These are phyloP conservation scores for Sander lucioperca DNA, from an alignment of 2,113 vertebrate genomes.

Conservation along the genomic window DNA sequence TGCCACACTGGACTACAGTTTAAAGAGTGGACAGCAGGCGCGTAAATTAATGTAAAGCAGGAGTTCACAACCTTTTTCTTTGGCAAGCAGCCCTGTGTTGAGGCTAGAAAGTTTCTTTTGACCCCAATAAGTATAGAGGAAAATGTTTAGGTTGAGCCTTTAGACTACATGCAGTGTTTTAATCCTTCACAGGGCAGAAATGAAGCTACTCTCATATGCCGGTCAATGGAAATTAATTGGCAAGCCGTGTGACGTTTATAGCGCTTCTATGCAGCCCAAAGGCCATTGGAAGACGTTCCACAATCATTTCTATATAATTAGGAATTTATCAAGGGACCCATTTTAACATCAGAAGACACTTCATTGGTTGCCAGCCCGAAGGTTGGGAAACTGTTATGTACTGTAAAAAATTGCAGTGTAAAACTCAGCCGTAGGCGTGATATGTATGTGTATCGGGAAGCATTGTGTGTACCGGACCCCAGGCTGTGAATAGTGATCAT, in stretches of 20 bases:
- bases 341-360: conserved; percentile 66
- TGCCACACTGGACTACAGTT: neutral
- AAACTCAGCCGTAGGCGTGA: conserved; percentile 45
- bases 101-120: conserved; percentile 32
- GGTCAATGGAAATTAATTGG: conserved; percentile 50
- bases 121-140: conserved; percentile 35
- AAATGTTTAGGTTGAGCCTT: conserved; percentile 49
- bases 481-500: conserved; percentile 56
- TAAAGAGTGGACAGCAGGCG: conserved; percentile 28
- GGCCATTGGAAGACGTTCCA: conserved; percentile 52
- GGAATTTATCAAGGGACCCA: conserved; percentile 64
- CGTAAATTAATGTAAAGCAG: conserved; percentile 24
- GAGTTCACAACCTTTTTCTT: conserved; percentile 19
- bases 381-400: conserved; percentile 44
- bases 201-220: conserved; percentile 46
- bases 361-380: conserved; percentile 45
- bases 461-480: conserved; percentile 46
- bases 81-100: conserved; percentile 1
- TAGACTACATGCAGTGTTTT: conserved; percentile 17
- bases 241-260: conserved; percentile 50
- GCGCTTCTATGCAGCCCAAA: conserved; percentile 40
- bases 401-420: conserved; percentile 47
- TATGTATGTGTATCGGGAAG: conserved; percentile 37
- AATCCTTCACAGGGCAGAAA: conserved; percentile 38
- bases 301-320: conserved; percentile 71